These are phyloP conservation scores for Drosophila fulvimacula DNA, from an alignment of 2,888 invertebrate genomes.

Conservation along the genomic window DNA sequence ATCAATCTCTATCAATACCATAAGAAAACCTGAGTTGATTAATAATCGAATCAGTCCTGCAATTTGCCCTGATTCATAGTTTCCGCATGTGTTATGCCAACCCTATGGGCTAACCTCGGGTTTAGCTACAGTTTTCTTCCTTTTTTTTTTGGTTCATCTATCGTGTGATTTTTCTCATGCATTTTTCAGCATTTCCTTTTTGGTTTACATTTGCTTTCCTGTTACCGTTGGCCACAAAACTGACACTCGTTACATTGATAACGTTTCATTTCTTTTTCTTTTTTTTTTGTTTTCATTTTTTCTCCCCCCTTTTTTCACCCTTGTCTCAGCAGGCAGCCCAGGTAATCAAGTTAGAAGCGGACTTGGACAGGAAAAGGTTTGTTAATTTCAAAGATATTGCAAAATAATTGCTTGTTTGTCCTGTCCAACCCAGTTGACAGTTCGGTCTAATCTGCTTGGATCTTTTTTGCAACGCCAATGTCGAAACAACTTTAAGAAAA, in stretches of 20 bases:
- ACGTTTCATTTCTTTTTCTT: constrained; percentile 27
- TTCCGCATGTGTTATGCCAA: constrained; percentile 6
- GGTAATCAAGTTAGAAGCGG: constrained; percentile 17
- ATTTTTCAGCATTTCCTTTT: constrained; percentile 36
- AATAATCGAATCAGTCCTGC: constrained; percentile 10
- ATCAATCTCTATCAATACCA: neutral
- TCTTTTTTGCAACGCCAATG: too few relatives aligned
- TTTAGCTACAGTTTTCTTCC: neutral
- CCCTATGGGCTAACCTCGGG: constrained; percentile 25
- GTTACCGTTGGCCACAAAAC: constrained; percentile 33
- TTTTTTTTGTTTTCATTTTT: constrained; percentile 6
- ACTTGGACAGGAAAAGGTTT: constrained; percentile 33
- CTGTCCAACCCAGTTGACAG: constrained; percentile 35
- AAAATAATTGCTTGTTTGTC: constrained; percentile 64
- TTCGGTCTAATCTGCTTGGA: constrained; percentile 8
- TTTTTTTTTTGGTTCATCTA: neutral
- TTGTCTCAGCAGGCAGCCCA: constrained; percentile 6
- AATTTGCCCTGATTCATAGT: constrained; percentile 1
- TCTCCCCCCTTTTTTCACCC: neutral
- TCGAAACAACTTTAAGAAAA: constrained; percentile 28
- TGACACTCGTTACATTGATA: constrained; percentile 50
- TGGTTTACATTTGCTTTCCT: constrained; percentile 44
- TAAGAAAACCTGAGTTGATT: neutral
- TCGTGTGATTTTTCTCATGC: constrained; percentile 24
- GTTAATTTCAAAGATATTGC: constrained; percentile 56